These are phyloP conservation scores for Heliconius nattereri DNA, from an alignment of 1,140 invertebrate genomes.

Conservation along the genomic window DNA sequence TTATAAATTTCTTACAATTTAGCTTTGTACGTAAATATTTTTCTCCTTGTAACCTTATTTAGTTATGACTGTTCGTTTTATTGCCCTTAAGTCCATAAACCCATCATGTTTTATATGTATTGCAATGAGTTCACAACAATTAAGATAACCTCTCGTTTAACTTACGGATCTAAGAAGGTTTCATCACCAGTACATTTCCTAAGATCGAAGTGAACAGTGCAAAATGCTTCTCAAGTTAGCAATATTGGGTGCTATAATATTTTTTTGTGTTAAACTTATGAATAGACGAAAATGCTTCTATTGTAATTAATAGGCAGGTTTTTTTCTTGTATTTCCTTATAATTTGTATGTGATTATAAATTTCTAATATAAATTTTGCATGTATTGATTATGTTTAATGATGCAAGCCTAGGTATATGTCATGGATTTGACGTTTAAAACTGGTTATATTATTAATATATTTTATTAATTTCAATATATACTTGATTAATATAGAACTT, in stretches of 20 bases:
- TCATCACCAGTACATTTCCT: conserved; percentile 49
- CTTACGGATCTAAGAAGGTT: conserved; percentile 34
- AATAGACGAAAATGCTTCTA: conserved; percentile 56
- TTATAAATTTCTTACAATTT: not conserved
- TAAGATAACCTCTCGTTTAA: conserved; percentile 52
- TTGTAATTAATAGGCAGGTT: conserved; percentile 51
- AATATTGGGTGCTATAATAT: conserved; percentile 64
- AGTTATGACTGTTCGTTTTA: conserved; percentile 26
- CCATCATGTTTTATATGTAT: conserved; percentile 35
- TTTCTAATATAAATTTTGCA: not conserved
- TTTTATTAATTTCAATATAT: not conserved
- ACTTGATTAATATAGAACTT: too few relatives aligned
- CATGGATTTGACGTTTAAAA: not conserved
- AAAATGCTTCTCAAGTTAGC: conserved; percentile 70
- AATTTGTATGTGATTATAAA: conserved; percentile 1
- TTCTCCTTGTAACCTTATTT: conserved; percentile 36
- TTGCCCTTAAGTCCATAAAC: conserved; percentile 47
- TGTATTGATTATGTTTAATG: not conserved
- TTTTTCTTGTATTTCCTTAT: conserved; percentile 8
- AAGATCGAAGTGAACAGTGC: conserved; percentile 38
- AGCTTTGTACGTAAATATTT: conserved; percentile 13
- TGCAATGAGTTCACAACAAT: conserved; percentile 40
- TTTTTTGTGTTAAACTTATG: conserved; percentile 67
- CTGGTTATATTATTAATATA: not conserved
- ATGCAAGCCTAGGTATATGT: not conserved